Evolutionary conservation across 2,797 vertebrate genomes (phyloP).

Genomic region (Clarias pachynema): DNA sequence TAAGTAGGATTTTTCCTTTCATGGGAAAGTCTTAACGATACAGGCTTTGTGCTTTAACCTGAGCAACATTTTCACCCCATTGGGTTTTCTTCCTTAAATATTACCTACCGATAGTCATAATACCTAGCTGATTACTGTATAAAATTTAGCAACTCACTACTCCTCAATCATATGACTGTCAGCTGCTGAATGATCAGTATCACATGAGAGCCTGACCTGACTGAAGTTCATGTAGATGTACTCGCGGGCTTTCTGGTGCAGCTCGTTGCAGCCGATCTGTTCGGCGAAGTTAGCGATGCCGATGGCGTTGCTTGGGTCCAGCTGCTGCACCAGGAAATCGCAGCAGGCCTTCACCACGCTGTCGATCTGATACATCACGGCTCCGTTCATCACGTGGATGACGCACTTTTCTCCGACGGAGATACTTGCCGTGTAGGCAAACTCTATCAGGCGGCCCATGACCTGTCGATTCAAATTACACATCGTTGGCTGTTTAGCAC

Average conservation of each 20-base stretch:
- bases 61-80: not conserved
- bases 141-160: not conserved
- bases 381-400: slow-evolving; percentile 92
- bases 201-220: slow-evolving; percentile 73
- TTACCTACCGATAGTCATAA: not conserved
- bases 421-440: slow-evolving; percentile 94
- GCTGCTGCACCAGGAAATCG: slow-evolving; percentile 89
- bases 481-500: not conserved
- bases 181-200: not conserved
- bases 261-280: slow-evolving; percentile 87
- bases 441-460: slow-evolving; percentile 91
- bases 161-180: not conserved
- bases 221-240: slow-evolving; percentile 96
- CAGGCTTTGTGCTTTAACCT: not conserved
- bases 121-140: not conserved
- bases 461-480: slow-evolving; percentile 68
- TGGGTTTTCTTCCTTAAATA: not conserved
- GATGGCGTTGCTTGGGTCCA: slow-evolving; percentile 95
- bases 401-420: slow-evolving; percentile 94
- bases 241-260: slow-evolving; percentile 90
- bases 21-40: not conserved
- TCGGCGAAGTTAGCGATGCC: slow-evolving; percentile 94
- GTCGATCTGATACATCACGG: slow-evolving; percentile 97
- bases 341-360: slow-evolving; percentile 93
- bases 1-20: not conserved